Percentiles rank a stretch among this genome's conserved stretches.
phyloP scores from a whole-genome alignment of 2,888 invertebrate genomes.

The Salpingus planirostris region DNA sequence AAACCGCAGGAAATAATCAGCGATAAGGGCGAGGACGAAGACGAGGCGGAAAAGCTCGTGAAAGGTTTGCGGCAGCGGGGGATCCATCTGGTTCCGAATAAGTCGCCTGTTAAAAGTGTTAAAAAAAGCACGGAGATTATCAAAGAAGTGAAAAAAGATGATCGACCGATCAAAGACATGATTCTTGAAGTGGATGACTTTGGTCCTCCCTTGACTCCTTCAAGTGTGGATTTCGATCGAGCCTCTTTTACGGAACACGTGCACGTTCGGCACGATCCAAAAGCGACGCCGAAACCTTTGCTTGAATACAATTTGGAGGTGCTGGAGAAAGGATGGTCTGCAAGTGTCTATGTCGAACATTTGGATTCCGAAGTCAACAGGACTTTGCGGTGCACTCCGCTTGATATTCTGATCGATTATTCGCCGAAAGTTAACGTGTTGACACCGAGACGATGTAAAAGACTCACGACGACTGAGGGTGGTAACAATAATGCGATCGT shows the following conservation, averaged over 20 bases:
- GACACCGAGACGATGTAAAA: no score
- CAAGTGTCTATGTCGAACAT: conserved; percentile 6
- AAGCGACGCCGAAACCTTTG: not conserved
- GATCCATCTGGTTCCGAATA: conserved; percentile 34
- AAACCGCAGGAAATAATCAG: conserved; percentile 2
- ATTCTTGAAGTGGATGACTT: not conserved
- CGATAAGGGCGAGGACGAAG: conserved; percentile 2
- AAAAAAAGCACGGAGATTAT: no score
- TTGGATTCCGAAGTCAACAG: conserved; percentile 5
- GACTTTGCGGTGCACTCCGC: conserved; percentile 3
- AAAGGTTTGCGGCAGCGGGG: conserved; percentile 33
- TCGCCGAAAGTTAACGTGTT: not conserved
- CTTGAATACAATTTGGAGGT: conserved; percentile 8
- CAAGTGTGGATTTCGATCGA: conserved; percentile 2
- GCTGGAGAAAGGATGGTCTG: conserved; percentile 4
- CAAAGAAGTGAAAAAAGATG: conserved; percentile 1
- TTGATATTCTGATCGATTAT: conserved; percentile 3
- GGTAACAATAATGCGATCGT: no score
- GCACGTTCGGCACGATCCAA: not conserved
- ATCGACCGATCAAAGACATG: no score
- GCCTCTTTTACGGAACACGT: conserved; percentile 3
- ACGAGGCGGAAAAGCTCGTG: conserved; percentile 28
- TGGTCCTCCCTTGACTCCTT: no score
- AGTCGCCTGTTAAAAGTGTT: conserved; percentile 18
- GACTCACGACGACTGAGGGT: not conserved